Evolutionary conservation across 1,140 invertebrate species (phyloP).

Genomic region (Idris sp.): DNA sequence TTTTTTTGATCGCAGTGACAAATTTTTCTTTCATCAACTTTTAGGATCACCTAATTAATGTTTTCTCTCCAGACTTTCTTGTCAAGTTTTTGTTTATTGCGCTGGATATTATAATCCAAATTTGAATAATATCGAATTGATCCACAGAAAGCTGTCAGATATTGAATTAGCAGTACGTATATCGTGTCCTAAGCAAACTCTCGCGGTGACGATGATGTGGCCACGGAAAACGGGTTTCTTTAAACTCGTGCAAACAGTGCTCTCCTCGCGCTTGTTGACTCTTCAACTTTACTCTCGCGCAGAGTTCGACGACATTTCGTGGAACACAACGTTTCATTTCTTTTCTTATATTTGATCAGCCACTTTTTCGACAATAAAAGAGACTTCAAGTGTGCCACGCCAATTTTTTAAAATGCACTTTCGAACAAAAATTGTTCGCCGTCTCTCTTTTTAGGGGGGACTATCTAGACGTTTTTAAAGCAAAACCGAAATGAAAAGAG

Average conservation of each 20-base stretch:
- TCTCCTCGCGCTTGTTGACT: slow-evolving; percentile 52
- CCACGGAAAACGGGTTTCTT: slow-evolving; percentile 59
- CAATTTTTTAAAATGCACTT: slow-evolving; percentile 35
- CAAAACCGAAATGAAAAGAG: too few relatives aligned
- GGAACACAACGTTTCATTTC: slow-evolving; percentile 58
- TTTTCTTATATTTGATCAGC: slow-evolving; percentile 45
- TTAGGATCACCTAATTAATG: too few relatives aligned
- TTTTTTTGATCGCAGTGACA: too few relatives aligned
- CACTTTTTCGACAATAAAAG: slow-evolving; percentile 50
- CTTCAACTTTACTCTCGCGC: slow-evolving; percentile 50
- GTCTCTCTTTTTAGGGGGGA: slow-evolving; percentile 24
- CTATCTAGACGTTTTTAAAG: not conserved
- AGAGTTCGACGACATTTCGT: slow-evolving; percentile 56
- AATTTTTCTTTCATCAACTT: too few relatives aligned
- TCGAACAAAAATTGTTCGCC: not conserved
- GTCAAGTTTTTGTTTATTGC: too few relatives aligned
- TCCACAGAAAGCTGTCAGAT: not conserved
- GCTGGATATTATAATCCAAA: too few relatives aligned
- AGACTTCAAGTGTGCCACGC: slow-evolving; percentile 16
- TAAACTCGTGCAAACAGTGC: slow-evolving; percentile 60
- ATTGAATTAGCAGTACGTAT: slow-evolving; percentile 44
- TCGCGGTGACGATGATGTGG: slow-evolving; percentile 31
- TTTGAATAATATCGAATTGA: too few relatives aligned
- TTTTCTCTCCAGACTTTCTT: too few relatives aligned
- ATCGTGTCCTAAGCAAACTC: slow-evolving; percentile 58